Conservation (phyloP, 2,888 invertebrate genomes). For the Cataglyphis albicans region DNA sequence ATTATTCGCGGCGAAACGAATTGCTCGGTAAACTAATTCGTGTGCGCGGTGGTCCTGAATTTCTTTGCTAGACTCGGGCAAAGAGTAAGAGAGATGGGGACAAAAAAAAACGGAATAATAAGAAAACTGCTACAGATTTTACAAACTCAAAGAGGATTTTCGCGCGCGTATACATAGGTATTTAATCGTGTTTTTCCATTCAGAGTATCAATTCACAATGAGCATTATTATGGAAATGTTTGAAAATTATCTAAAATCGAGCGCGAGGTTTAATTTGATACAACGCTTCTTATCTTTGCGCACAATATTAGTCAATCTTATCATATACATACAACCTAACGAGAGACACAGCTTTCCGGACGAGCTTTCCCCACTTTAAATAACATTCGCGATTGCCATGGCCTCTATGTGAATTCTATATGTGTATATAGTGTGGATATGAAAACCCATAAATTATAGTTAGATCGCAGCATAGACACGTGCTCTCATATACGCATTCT, state of each 20-base stretch:
- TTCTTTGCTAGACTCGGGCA: not conserved
- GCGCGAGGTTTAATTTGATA: not conserved
- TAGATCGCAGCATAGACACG: constrained; percentile 18
- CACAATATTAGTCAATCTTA: not conserved
- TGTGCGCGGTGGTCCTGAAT: constrained; percentile 1
- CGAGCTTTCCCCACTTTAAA: not conserved
- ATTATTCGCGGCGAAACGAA: constrained; percentile 7
- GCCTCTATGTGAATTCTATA: too few relatives aligned
- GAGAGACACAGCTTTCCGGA: not conserved
- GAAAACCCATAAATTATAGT: constrained; percentile 31
- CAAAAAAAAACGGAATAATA: not conserved
- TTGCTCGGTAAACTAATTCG: constrained; percentile 19
- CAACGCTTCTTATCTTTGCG: not conserved
- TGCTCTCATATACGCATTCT: constrained; percentile 36
- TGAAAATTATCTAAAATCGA: not conserved
- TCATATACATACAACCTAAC: not conserved
- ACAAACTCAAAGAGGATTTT: not conserved
- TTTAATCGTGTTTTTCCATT: not conserved
- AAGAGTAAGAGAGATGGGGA: not conserved
- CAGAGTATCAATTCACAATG: not conserved
- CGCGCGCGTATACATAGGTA: not conserved
- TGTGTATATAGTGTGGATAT: not conserved
- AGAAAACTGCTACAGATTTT: not conserved
- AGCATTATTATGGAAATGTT: not conserved
- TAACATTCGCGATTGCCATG: not conserved